phyloP scores from a whole-genome alignment of 2,797 vertebrate genomes.

The Dicrostonyx torquatus region DNA sequence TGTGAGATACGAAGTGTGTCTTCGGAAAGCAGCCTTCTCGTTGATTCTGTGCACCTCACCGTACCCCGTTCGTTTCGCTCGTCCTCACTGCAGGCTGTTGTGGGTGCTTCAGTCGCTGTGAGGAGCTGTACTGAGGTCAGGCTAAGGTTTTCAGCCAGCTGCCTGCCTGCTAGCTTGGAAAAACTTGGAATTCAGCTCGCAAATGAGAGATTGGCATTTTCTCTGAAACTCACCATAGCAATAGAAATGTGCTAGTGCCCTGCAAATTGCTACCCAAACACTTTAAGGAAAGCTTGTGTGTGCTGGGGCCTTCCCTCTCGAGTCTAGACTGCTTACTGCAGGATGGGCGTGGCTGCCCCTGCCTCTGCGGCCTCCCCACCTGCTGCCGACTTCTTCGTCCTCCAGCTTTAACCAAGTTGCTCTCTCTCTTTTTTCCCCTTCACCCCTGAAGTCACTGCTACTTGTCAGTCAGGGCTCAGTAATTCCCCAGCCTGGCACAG shows the following conservation, averaged over 20 bases:
- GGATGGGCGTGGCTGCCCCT: accelerated
- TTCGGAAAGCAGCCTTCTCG: neutral
- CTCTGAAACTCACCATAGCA: neutral
- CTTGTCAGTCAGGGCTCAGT: neutral
- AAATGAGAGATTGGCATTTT: neutral
- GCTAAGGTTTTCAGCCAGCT: neutral
- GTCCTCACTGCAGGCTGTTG: neutral
- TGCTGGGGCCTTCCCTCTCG: neutral
- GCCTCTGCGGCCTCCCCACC: neutral
- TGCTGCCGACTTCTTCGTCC: neutral
- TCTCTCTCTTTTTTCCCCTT: neutral
- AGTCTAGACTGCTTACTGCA: neutral
- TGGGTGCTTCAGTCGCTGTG: neutral
- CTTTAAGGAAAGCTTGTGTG: neutral
- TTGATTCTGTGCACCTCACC: neutral
- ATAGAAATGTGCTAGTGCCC: neutral
- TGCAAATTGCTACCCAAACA: neutral
- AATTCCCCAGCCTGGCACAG: neutral
- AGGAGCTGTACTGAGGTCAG: neutral
- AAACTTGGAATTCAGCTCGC: neutral
- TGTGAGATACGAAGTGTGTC: neutral
- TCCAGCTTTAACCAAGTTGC: accelerated
- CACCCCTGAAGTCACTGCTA: neutral
- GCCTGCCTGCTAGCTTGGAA: neutral
- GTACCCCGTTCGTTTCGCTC: neutral